Percentiles rank a stretch among this genome's conserved stretches.
Conservation (phyloP, 2,113 vertebrate genomes). For the Pyrgilauda ruficollis region DNA sequence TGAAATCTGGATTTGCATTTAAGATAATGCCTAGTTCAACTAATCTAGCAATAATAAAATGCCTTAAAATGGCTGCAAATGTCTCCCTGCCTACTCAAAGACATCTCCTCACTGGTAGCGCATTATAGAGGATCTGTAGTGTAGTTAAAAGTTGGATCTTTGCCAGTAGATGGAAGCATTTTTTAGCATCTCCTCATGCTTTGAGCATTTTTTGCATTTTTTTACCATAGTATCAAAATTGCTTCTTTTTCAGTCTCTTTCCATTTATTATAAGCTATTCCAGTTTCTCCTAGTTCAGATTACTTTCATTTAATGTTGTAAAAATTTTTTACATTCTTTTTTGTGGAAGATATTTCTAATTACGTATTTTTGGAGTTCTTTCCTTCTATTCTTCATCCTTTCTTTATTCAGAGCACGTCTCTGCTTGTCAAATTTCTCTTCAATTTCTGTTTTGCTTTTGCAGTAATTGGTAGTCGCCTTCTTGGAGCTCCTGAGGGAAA, state of each 20-base stretch:
- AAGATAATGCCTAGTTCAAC: background rate
- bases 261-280: slow-evolving; percentile 15
- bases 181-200: slow-evolving; percentile 54
- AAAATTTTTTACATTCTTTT: slow-evolving; percentile 30
- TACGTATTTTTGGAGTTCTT: background rate
- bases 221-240: slow-evolving; percentile 42
- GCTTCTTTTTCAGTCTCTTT: slow-evolving; percentile 40
- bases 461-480: slow-evolving; percentile 23
- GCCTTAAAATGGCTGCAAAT: slow-evolving; percentile 61
- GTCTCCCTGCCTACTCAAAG: slow-evolving; percentile 57
- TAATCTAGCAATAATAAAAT: background rate
- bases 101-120: slow-evolving; percentile 28
- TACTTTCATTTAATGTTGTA: slow-evolving; percentile 40
- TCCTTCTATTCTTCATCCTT: background rate
- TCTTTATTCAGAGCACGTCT: slow-evolving; percentile 19
- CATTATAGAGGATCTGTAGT: slow-evolving; percentile 28
- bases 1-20: slow-evolving; percentile 1
- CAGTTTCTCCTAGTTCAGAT: slow-evolving; percentile 19
- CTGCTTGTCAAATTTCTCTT: slow-evolving; percentile 48
- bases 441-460: slow-evolving; percentile 40
- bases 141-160: slow-evolving; percentile 29
- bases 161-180: slow-evolving; percentile 42
- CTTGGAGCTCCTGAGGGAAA: slow-evolving; percentile 33
- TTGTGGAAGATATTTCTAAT: background rate
- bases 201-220: background rate